phyloP scores from a whole-genome alignment of 2,113 vertebrate genomes.

The Dissostichus mawsoni region DNA sequence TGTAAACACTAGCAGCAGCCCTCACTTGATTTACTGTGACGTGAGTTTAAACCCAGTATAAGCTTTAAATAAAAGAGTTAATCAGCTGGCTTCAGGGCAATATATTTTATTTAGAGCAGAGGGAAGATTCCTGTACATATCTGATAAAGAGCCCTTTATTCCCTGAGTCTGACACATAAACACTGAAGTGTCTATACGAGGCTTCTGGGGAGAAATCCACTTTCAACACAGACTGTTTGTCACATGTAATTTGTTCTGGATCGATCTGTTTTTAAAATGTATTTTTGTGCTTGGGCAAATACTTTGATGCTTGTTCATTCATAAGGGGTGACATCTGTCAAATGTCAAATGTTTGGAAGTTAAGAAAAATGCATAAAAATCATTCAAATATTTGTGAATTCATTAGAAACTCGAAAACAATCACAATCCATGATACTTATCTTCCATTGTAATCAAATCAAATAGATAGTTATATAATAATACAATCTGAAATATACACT shows the following conservation, averaged over 20 bases:
- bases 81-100: not conserved
- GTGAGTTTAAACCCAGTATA: not conserved
- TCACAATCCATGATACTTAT: too few relatives aligned
- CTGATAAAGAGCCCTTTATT: not conserved
- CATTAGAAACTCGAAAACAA: too few relatives aligned
- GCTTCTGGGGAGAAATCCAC: not conserved
- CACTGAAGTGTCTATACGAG: not conserved
- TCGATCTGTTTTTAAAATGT: not conserved
- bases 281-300: not conserved
- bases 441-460: too few relatives aligned
- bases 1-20: constrained; percentile 27
- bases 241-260: not conserved
- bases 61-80: not conserved
- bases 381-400: not conserved
- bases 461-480: too few relatives aligned
- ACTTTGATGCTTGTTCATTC: not conserved
- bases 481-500: too few relatives aligned
- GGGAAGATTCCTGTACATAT: not conserved
- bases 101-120: not conserved
- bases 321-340: not conserved
- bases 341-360: not conserved
- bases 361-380: not conserved
- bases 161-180: not conserved
- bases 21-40: constrained; percentile 5
- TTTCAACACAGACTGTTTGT: not conserved